Percentiles rank a stretch among this genome's conserved stretches.
Conservation (phyloP, 2,888 invertebrate species). For the Ophraella communa region DNA sequence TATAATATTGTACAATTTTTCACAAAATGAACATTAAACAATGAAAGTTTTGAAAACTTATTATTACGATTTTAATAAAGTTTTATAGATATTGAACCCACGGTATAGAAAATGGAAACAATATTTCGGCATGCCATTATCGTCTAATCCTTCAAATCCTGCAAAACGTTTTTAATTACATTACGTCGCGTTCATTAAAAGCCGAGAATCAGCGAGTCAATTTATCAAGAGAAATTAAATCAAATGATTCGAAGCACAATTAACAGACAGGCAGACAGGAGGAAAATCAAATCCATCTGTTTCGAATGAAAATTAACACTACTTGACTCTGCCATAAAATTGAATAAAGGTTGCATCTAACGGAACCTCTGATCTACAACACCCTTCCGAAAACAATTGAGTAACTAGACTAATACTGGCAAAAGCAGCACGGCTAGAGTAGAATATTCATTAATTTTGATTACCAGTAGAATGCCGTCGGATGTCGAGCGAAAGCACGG, state of each 20-base stretch:
- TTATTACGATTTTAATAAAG: too few species aligned
- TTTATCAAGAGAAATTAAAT: constrained; percentile 25
- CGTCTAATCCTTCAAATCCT: background rate
- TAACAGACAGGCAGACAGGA: constrained; percentile 7
- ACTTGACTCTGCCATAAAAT: constrained; percentile 16
- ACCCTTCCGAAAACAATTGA: constrained; percentile 27
- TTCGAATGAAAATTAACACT: constrained; percentile 22
- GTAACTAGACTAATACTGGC: constrained; percentile 14
- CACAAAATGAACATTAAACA: too few species aligned
- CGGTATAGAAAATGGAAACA: background rate
- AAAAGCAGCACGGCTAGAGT: constrained; percentile 1
- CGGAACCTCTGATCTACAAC: constrained; percentile 19
- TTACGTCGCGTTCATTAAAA: constrained; percentile 23
- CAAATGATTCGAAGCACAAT: constrained; percentile 24
- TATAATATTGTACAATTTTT: too few species aligned
- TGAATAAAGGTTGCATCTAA: constrained; percentile 11
- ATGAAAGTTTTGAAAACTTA: too few species aligned
- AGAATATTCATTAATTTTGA: constrained; percentile 22
- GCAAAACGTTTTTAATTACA: constrained; percentile 12
- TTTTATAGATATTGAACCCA: too few species aligned
- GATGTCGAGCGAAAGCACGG: background rate
- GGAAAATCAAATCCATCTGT: constrained; percentile 17
- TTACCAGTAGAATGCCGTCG: constrained; percentile 15
- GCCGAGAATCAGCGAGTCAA: constrained; percentile 19
- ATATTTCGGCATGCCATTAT: background rate